Conservation (phyloP, 2,113 vertebrate genomes). For the Alethe diademata region DNA sequence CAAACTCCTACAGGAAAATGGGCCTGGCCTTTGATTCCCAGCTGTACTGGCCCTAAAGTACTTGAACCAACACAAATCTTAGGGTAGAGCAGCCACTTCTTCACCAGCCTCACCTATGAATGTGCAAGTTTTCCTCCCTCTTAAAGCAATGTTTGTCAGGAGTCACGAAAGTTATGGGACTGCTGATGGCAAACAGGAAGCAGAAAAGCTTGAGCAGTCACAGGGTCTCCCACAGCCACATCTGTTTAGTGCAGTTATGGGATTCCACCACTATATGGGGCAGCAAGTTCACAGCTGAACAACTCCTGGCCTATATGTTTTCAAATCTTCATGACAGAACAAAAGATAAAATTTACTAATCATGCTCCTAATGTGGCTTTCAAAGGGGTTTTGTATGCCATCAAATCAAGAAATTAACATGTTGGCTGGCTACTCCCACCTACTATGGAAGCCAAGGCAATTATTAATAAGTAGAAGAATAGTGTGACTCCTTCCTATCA, state of each 20-base stretch:
- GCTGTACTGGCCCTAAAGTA: not conserved
- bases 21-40: not conserved
- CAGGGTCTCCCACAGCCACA: not conserved
- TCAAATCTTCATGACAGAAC: not conserved
- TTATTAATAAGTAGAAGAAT: not conserved
- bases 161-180: not conserved
- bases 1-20: not conserved
- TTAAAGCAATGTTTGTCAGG: not conserved
- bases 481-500: not conserved
- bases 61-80: not conserved
- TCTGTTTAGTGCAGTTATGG: accelerated
- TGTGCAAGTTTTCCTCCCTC: not conserved
- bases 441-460: not conserved
- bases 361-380: not conserved
- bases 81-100: not conserved
- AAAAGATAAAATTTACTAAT: not conserved
- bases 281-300: not conserved
- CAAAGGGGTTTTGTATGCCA: not conserved
- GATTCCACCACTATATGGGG: not conserved
- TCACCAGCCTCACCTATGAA: not conserved
- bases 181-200: not conserved
- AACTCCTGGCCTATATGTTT: not conserved
- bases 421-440: not conserved
- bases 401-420: not conserved
- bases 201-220: not conserved